phyloP scores from a whole-genome alignment of 2,113 vertebrate species.

The Thunnus thynnus region DNA sequence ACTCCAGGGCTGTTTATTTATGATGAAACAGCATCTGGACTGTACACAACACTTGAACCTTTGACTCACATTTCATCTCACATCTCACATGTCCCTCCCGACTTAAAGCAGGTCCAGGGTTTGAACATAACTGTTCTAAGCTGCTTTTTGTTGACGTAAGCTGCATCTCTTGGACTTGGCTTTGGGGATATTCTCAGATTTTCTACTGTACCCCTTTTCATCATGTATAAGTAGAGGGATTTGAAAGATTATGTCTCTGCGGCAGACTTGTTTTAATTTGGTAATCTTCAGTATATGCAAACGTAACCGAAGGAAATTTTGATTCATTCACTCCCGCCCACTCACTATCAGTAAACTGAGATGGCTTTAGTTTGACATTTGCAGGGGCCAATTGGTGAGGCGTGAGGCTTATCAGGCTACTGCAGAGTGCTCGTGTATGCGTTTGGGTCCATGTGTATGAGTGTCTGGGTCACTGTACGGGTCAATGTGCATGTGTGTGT shows the following conservation, averaged over 20 bases:
- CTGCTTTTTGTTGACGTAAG: conserved; percentile 67
- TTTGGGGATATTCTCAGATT: conserved; percentile 50
- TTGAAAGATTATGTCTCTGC: conserved; percentile 56
- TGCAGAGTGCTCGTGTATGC: conserved; percentile 46
- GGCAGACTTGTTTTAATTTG: conserved; percentile 66
- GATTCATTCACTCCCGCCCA: conserved; percentile 50
- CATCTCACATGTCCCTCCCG: background rate
- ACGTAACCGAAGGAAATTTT: conserved; percentile 57
- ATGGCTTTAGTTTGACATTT: conserved; percentile 74
- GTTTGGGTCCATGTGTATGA: conserved; percentile 20
- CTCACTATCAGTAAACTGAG: conserved; percentile 61
- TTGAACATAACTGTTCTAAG: conserved; percentile 64
- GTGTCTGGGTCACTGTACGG: conserved; percentile 1
- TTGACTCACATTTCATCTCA: conserved; percentile 50
- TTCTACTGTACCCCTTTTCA: conserved; percentile 49
- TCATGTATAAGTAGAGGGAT: conserved; percentile 55
- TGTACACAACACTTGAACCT: conserved; percentile 19
- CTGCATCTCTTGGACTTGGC: conserved; percentile 41
- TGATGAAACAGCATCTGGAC: conserved; percentile 49
- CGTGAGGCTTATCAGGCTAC: conserved; percentile 72
- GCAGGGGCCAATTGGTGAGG: conserved; percentile 68
- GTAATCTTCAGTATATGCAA: conserved; percentile 55
- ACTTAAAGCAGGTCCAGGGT: conserved; percentile 44
- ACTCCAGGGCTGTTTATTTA: conserved; percentile 27
- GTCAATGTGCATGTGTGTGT: conserved; percentile 16